phyloP scores from a whole-genome alignment of 2,797 vertebrate genomes.

The Margarornis squamiger region DNA sequence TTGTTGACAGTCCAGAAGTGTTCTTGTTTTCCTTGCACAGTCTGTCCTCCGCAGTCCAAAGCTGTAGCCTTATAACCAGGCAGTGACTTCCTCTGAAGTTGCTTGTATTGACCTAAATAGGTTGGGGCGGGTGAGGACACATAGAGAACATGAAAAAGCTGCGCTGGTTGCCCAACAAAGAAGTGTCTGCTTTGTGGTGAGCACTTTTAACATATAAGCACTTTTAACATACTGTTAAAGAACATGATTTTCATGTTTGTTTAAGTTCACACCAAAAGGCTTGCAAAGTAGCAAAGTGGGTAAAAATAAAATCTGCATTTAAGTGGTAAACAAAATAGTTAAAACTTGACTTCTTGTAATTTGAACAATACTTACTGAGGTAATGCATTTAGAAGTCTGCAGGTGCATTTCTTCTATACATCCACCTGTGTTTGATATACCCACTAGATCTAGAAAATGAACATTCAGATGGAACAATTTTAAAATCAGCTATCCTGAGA shows the following conservation, averaged over 20 bases:
- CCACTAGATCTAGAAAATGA: neutral
- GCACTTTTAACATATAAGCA: slow-evolving; percentile 63
- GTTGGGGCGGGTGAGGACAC: slow-evolving; percentile 63
- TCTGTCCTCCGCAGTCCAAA: slow-evolving; percentile 34
- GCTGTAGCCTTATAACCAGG: slow-evolving; percentile 29
- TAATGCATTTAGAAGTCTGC: neutral
- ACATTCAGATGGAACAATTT: neutral
- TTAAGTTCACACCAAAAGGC: slow-evolving; percentile 57
- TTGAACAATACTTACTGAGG: neutral
- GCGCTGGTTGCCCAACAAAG: slow-evolving; percentile 62
- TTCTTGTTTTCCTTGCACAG: neutral
- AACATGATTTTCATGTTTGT: slow-evolving; percentile 58
- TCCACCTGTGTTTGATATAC: neutral
- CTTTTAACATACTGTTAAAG: slow-evolving; percentile 58
- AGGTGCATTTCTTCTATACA: neutral
- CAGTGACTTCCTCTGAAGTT: slow-evolving; percentile 63
- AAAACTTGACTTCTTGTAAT: slow-evolving; percentile 17
- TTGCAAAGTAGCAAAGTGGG: slow-evolving; percentile 45
- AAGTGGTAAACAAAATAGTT: slow-evolving; percentile 62
- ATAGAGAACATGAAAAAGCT: slow-evolving; percentile 60
- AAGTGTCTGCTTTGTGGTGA: slow-evolving; percentile 66
- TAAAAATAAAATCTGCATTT: slow-evolving; percentile 65
- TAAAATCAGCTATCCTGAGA: neutral
- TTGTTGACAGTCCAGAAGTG: neutral
- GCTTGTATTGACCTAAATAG: slow-evolving; percentile 67